phyloP scores from a whole-genome alignment of 2,888 invertebrate genomes.

The Nemapogon koenigi region DNA sequence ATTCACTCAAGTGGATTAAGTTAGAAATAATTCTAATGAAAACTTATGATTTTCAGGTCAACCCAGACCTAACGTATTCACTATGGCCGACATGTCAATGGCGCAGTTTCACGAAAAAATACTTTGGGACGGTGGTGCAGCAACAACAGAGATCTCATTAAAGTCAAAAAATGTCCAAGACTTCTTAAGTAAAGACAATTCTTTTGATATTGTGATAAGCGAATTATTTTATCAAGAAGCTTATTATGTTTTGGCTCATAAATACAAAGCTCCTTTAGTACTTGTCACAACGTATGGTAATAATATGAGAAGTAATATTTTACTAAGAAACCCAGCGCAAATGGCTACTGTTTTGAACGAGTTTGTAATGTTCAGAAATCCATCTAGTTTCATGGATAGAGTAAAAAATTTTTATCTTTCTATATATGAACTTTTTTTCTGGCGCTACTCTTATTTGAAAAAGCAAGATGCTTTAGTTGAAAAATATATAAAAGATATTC shows the following conservation, averaged over 20 bases:
- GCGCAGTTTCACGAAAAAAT: constrained; percentile 39
- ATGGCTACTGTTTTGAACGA: constrained; percentile 39
- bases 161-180: constrained; percentile 34
- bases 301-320: constrained; percentile 46
- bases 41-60: constrained; percentile 27
- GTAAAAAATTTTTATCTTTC: constrained; percentile 52
- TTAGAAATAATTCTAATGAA: neutral
- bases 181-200: constrained; percentile 33
- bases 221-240: constrained; percentile 59
- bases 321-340: constrained; percentile 43
- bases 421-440: constrained; percentile 42
- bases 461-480: constrained; percentile 37
- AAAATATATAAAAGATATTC: constrained; percentile 38
- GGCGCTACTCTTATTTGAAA: constrained; percentile 40
- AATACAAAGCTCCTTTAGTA: constrained; percentile 45
- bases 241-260: constrained; percentile 42
- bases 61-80: constrained; percentile 41
- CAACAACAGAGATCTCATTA: constrained; percentile 35
- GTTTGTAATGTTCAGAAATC: constrained; percentile 39
- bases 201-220: constrained; percentile 51
- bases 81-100: constrained; percentile 36
- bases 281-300: constrained; percentile 46
- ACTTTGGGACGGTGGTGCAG: constrained; percentile 39
- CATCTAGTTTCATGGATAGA: constrained; percentile 58
- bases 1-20: too few relatives aligned